Evolutionary conservation across 1,140 invertebrate species (phyloP).

Genomic region (Conopomorpha cramerella): DNA sequence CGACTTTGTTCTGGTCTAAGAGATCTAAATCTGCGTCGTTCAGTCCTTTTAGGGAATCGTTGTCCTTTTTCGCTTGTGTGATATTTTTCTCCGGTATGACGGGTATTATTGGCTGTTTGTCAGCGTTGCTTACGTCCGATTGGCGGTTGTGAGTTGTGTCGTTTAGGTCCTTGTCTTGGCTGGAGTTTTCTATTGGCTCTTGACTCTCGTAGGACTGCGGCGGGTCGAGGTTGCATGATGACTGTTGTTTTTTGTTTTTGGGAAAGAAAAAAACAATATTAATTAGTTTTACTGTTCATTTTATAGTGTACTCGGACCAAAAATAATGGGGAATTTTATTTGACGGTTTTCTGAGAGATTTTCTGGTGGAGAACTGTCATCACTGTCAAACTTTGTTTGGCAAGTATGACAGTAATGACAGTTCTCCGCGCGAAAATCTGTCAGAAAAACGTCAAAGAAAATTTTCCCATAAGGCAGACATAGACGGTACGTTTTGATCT

Average conservation of each 20-base stretch:
- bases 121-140: slow-evolving; percentile 17
- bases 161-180: slow-evolving; percentile 35
- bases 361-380: too few relatives aligned
- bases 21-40: slow-evolving; percentile 28
- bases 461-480: too few relatives aligned
- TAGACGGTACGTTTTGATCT: too few relatives aligned
- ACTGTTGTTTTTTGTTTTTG: slow-evolving; percentile 11
- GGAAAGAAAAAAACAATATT: slow-evolving; percentile 3
- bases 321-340: too few relatives aligned
- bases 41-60: slow-evolving; percentile 21
- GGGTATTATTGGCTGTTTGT: slow-evolving; percentile 27
- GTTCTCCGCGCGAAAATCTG: too few relatives aligned
- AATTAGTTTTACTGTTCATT: neutral
- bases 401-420: too few relatives aligned
- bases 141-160: slow-evolving; percentile 20
- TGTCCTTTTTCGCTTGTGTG: slow-evolving; percentile 21
- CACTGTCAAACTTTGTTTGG: too few relatives aligned
- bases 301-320: too few relatives aligned
- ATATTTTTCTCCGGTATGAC: slow-evolving; percentile 26
- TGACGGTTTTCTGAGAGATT: too few relatives aligned
- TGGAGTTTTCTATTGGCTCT: slow-evolving; percentile 30
- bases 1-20: slow-evolving; percentile 19
- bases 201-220: slow-evolving; percentile 41
- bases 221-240: slow-evolving; percentile 35
- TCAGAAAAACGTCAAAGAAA: too few relatives aligned